A percentile compares a stretch with the other conserved stretches of the same genome.
These are phyloP conservation scores for Elaphurus davidianus DNA, from an alignment of 2,113 vertebrate species.

Conservation along the genomic window DNA sequence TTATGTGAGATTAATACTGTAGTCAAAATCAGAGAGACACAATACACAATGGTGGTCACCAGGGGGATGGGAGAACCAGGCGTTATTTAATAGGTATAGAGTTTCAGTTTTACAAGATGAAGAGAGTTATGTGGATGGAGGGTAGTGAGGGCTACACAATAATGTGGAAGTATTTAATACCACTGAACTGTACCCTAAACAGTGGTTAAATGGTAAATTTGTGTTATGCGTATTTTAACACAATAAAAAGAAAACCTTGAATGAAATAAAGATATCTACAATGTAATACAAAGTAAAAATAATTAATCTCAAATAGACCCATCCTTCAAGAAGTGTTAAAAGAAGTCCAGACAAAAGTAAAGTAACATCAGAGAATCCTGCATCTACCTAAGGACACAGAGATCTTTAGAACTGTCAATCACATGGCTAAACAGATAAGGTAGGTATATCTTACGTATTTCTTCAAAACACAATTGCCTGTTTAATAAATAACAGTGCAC, in stretches of 20 bases:
- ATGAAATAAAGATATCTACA: background rate
- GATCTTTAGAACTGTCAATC: too few species aligned
- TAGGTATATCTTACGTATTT: too few species aligned
- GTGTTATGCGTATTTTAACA: background rate
- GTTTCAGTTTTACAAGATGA: background rate
- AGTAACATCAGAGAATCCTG: background rate
- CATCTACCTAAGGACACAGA: background rate
- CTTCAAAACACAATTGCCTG: background rate
- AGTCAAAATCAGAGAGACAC: background rate
- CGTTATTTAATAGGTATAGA: background rate
- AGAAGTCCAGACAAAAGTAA: background rate
- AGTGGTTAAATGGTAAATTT: background rate
- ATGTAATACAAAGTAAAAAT: background rate
- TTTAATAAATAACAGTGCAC: background rate
- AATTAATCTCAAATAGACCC: background rate
- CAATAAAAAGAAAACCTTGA: background rate
- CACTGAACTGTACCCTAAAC: background rate
- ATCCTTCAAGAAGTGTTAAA: background rate
- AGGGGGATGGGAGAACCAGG: background rate
- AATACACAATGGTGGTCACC: background rate
- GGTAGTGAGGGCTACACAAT: background rate
- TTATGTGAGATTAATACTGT: background rate
- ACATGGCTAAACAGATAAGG: background rate
- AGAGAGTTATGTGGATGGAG: background rate
- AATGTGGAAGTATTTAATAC: too few species aligned